Percentiles rank a stretch among this genome's conserved stretches.
phyloP scores from a whole-genome alignment of 1,140 invertebrate species.

The Leptoteleia sp. region DNA sequence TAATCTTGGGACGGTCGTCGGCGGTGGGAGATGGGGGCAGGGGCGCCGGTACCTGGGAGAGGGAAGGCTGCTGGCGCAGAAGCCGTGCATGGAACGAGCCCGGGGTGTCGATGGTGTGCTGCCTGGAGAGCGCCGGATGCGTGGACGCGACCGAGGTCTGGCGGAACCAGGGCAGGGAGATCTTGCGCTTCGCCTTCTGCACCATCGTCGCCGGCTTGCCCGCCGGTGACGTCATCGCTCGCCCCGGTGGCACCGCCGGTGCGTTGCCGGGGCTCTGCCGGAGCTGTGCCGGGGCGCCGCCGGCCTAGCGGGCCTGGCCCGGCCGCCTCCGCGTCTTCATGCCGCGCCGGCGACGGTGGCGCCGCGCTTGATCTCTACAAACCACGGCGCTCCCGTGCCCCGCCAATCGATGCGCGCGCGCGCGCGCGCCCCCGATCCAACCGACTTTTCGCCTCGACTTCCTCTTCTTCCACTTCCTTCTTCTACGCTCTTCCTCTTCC shows the following conservation, averaged over 20 bases:
- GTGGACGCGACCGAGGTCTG: conserved; percentile 87
- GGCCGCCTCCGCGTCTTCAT: not conserved
- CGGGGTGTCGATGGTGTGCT: conserved; percentile 94
- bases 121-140: conserved; percentile 87
- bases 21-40: too few species aligned
- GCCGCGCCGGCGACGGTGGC: conserved; percentile 3
- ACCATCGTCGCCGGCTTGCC: conserved; percentile 81
- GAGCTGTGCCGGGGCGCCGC: conserved; percentile 6
- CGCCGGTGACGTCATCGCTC: conserved; percentile 76
- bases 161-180: conserved; percentile 93
- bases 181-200: conserved; percentile 89
- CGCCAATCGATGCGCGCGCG: conserved; percentile 14
- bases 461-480: too few species aligned
- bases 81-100: conserved; percentile 88
- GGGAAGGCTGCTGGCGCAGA: conserved; percentile 83
- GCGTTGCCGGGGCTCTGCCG: conserved; percentile 10
- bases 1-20: too few species aligned
- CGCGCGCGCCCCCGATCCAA: not conserved
- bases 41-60: conserved; percentile 82
- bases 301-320: too few species aligned
- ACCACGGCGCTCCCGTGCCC: not conserved
- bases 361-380: conserved; percentile 15
- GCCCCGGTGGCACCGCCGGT: too few species aligned
- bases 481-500: too few species aligned
- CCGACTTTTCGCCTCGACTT: too few species aligned